Base-by-base conservation (phyloP, 2,113 vertebrate genomes). In the Lampris incognitus region DNA sequence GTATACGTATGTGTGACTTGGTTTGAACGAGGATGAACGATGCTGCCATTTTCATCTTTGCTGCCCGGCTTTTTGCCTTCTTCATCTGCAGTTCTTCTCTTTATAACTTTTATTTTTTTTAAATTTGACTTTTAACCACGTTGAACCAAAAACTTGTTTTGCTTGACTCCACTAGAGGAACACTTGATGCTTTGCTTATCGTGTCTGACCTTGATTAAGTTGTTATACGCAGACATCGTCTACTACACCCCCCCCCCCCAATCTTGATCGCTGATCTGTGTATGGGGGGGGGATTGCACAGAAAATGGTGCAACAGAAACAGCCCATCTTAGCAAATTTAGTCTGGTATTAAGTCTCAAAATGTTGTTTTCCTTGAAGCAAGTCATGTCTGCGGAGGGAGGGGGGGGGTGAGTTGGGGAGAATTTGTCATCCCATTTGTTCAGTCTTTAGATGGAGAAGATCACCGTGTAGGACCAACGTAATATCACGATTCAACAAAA, bases 21-120 rank as follows among this genome's bases (percentile, higher is more conserved):
- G 58, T 82, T 56, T 81, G 83, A 59, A 78, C 79, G 84, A 51
- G 37, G 38, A 11, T 11, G 42, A 77, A 50, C 4, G 60, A 69
- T 49, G 54, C 9, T 72, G 62, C 13, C 11, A 1, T 44, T 67
- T 74, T 62, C 8, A 42, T 62, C 48, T 81, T 66, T 69, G 50
- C 55, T 7, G 7, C 41, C 54, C 1, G 66, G 55, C 44, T 48
- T 57, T 72, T 10, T 37, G 24, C 57, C 67, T 62, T 6, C 66
- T 66, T 87, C 61, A 55, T 40, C 49, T 66, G 42, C 44, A 51
- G 57, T 39, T 49, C 70, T 0, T 49, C 13, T 46, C 65, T 42
- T 24, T 24, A 24, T 24, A 24, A 24, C 13, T 61, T 79, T 70
- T 8, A 39, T 70, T 81, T 81, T 3, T 65, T 77, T 81, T 79